A percentile compares a stretch with the other conserved stretches of the same genome.
These are phyloP conservation scores for Podarcis raffonei DNA, from an alignment of 2,113 vertebrate genomes.

Conservation along the genomic window DNA sequence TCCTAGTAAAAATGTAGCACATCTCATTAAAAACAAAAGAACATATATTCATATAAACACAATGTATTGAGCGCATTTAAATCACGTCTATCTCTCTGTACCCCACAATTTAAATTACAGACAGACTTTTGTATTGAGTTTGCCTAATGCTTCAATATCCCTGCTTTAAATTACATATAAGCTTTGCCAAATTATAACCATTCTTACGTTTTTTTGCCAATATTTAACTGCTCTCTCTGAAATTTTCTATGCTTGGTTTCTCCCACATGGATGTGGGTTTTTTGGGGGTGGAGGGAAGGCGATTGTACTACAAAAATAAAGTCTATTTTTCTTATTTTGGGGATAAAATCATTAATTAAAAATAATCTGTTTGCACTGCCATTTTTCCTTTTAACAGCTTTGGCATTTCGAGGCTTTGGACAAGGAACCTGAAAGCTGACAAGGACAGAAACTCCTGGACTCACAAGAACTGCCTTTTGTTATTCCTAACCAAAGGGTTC, in stretches of 20 bases:
- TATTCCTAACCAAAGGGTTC: constrained; percentile 2
- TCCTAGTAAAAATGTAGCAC: background rate
- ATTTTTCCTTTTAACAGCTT: constrained; percentile 16
- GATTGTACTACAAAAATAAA: background rate
- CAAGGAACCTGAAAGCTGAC: background rate
- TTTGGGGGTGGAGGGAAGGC: background rate
- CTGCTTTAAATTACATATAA: constrained; percentile 14
- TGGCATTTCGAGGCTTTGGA: background rate
- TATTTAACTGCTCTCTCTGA: constrained; percentile 19
- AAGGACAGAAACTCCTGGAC: background rate
- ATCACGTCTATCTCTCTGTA: background rate
- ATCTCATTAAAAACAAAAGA: background rate
- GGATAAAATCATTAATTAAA: background rate
- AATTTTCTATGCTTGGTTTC: constrained; percentile 18
- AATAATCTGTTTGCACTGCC: background rate
- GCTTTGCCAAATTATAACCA: constrained; percentile 16
- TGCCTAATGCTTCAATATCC: constrained; percentile 12
- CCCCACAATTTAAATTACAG: constrained; percentile 15
- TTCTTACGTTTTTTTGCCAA: constrained; percentile 14
- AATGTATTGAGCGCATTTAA: background rate
- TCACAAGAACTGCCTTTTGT: background rate
- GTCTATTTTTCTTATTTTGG: background rate
- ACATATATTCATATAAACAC: background rate
- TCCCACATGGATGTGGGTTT: background rate
- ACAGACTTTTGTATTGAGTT: constrained; percentile 7